Conservation (phyloP, 2,113 vertebrate genomes). For the Holacanthus passer region DNA sequence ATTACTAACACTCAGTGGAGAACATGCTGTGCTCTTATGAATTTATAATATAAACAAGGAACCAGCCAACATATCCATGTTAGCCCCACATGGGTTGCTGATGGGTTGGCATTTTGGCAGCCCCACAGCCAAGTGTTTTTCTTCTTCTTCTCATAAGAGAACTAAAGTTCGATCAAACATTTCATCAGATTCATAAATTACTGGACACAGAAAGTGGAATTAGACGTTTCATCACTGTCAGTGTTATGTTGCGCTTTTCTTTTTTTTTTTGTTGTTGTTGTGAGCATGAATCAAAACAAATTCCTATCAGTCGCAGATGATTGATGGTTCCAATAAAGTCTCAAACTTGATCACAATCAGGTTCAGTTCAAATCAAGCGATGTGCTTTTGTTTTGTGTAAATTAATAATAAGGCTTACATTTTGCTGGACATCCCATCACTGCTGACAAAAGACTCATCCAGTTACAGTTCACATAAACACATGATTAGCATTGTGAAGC, state of each 20-base stretch:
- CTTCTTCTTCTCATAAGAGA: not conserved
- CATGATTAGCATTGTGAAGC: too few relatives aligned
- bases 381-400: not conserved
- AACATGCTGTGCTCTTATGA: slow-evolving; percentile 19
- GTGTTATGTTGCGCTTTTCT: not conserved
- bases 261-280: not conserved
- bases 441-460: too few relatives aligned
- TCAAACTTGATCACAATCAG: not conserved
- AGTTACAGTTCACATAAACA: too few relatives aligned
- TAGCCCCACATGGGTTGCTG: not conserved
- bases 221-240: slow-evolving; percentile 36
- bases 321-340: slow-evolving; percentile 22
- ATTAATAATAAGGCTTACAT: not conserved
- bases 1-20: slow-evolving; percentile 13
- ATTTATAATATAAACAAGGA: slow-evolving; percentile 31
- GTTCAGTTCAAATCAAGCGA: not conserved
- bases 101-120: not conserved
- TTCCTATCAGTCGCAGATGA: not conserved
- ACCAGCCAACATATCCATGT: not conserved
- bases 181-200: not conserved
- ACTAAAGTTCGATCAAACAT: not conserved
- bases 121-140: slow-evolving; percentile 7
- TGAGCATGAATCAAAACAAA: not conserved
- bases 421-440: not conserved
- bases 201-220: not conserved